Base-by-base conservation (phyloP, 1,140 invertebrate species). In the Papilio glaucus region DNA sequence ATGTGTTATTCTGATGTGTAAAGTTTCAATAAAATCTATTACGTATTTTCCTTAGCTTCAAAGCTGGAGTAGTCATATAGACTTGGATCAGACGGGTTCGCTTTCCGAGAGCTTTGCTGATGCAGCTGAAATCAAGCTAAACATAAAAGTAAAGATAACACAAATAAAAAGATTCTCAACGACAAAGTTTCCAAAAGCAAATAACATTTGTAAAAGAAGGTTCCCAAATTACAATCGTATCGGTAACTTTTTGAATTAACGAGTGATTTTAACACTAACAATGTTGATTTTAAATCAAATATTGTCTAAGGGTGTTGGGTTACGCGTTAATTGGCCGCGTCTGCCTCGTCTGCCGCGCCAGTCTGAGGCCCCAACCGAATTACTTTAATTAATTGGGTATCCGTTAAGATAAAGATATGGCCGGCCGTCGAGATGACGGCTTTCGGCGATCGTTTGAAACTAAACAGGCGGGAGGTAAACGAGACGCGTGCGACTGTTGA, bases 371-470 rank as follows among this genome's bases (percentile, higher is more conserved):
- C 29, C 45, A 53, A 53, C 45, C 21, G 49, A 57, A 57, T 57
- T 57, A 57, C 49, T 57, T 57, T 57, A 57, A 57, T 57, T 57
- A 57, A 57, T 57, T 57, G 49, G 21, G 21, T 57, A 57, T 57
- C 49, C 42, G n/a, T 57, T 57, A 57, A 57, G 49, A 57, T 57
- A 57, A 57, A 33, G 29, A 33, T 33, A 33, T 33, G 29, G 29
- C 29, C 6, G 29, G 29, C 29, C 6, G 29, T 33, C 29, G 49
- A 57, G 39, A 41, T 21, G 45, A 9, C 18, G 49, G 24, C 49
- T 57, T 21, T 69, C 53, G 72, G 41, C 38, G 57, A 73, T 62
- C 7, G 26, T 24, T 41, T 61, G 24, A 57, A 57, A 57, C 9
- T 24, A 26, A 57, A 57, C 49, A 57, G 49, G 12, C 21, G 45